A percentile compares a stretch with the other conserved stretches of the same genome.
Evolutionary conservation across 2,113 vertebrate genomes (phyloP).

Genomic region (Steatornis caripensis): DNA sequence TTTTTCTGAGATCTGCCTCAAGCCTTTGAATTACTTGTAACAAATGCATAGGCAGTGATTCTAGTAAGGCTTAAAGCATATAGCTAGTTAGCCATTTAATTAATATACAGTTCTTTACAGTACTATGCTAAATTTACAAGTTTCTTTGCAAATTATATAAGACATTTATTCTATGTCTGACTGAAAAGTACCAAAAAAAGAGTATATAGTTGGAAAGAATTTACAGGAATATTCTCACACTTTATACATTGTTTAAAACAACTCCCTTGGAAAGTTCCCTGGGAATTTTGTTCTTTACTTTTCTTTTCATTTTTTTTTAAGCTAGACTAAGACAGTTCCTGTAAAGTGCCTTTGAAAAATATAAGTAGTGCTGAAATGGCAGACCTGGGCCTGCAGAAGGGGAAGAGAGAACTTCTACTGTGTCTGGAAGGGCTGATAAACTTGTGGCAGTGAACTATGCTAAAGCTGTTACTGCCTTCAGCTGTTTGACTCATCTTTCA

Average conservation of each 20-base stretch:
- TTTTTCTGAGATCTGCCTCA: not conserved
- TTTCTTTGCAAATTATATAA: not conserved
- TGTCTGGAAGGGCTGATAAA: not conserved
- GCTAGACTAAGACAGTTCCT: not conserved
- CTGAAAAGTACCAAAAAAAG: constrained; percentile 10
- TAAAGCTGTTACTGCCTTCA: not conserved
- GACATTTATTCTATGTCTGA: not conserved
- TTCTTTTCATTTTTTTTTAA: not conserved
- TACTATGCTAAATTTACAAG: not conserved
- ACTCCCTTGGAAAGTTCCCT: not conserved
- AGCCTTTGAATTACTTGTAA: not conserved
- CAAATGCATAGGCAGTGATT: not conserved
- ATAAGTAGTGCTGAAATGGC: not conserved
- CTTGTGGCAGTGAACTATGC: not conserved
- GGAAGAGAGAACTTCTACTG: not conserved
- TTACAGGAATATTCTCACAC: not conserved
- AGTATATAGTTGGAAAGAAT: not conserved
- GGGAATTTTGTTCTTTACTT: not conserved
- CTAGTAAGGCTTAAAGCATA: not conserved
- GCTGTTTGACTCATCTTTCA: not conserved
- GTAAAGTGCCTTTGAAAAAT: not conserved
- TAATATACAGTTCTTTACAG: not conserved
- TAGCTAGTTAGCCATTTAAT: not conserved
- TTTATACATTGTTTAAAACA: not conserved
- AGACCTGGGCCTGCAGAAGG: not conserved